Conservation (phyloP, 2,888 invertebrate species). For the Lordiphosa andalusiaca region DNA sequence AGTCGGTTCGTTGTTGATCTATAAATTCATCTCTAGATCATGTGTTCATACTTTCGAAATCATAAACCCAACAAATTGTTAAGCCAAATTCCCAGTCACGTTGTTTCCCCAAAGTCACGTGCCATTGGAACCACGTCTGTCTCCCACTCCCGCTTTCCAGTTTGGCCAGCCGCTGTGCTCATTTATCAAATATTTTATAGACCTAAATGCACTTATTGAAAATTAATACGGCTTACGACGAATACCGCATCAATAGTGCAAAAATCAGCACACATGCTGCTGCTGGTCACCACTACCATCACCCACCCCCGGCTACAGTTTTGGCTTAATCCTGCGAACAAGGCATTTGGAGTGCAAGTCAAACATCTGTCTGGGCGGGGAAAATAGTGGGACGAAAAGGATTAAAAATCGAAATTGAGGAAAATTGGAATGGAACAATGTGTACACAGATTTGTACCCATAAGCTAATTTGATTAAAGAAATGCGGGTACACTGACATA, state of each 20-base stretch:
- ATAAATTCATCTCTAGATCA: no score
- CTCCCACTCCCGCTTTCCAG: neutral
- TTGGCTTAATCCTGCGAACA: conserved; percentile 65
- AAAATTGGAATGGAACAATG: conserved; percentile 51
- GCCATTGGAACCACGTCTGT: conserved; percentile 18
- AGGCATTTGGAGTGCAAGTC: conserved; percentile 54
- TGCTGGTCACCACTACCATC: conserved; percentile 19
- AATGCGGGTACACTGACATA: conserved; percentile 23
- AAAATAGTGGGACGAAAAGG: conserved; percentile 47
- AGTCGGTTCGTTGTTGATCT: no score
- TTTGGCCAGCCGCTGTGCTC: conserved; percentile 28
- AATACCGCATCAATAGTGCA: conserved; percentile 58
- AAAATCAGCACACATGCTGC: conserved; percentile 65
- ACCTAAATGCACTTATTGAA: conserved; percentile 65
- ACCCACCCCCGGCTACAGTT: conserved; percentile 7
- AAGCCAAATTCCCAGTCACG: conserved; percentile 15
- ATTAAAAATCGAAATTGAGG: conserved; percentile 63
- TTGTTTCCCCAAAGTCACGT: conserved; percentile 30
- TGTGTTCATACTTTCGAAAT: no score
- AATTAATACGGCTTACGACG: conserved; percentile 64
- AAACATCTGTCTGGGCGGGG: conserved; percentile 52
- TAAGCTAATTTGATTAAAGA: conserved; percentile 57
- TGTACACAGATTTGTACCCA: conserved; percentile 54
- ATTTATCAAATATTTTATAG: conserved; percentile 64
- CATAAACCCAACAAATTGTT: neutral